Base-by-base conservation (phyloP, 1,140 invertebrate species). In the Apis florea region DNA sequence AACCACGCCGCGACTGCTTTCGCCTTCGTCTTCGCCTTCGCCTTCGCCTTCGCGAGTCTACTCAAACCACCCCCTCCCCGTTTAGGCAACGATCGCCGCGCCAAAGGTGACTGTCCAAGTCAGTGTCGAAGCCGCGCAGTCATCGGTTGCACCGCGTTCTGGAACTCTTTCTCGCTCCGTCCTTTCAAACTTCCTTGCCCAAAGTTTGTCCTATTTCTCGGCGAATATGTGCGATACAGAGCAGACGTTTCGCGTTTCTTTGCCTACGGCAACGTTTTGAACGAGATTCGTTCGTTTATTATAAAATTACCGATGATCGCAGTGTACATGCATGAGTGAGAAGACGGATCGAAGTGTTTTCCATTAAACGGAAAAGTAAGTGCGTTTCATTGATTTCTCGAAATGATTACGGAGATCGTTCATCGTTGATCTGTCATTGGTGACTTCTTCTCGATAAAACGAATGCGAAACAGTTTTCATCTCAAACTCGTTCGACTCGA, bases 91-190 rank as follows among this genome's bases (percentile, higher is more conserved):
- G 78, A 61, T 67, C 68, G 63, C n/a, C 77, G 63, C 67, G 58
- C 67, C 70, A 80, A 72, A 92, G 90, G 92, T 92, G 91, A 93
- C 89, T 91, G 88, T 92, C 89, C 92, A 90, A 89, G 89, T 89
- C 92, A 94, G 93, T 93, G 91, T 84, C 88, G 89, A 85, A 93
- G 90, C 85, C 89, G 92, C 90, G 92, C 93, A 94, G 92, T 93
- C 93, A 91, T 83, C 92, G 91, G 89, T 92, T 93, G 91, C 92
- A 91, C 90, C 90, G 92, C 92, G 91, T 90, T 72, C 83, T 74
- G 80, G 81, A 82, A 84, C 81, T 89, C 31, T 40, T 72, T 40
- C 53, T 26, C 17, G 24, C 70, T 31, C 31, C 26, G 24, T 58
- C 26, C 61, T 63, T 63, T 63, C 61, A 13, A 63, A 8, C 6